Evolutionary conservation across 2,113 vertebrate genomes (phyloP).

Genomic region (Pseudorhombus dupliciocellatus): DNA sequence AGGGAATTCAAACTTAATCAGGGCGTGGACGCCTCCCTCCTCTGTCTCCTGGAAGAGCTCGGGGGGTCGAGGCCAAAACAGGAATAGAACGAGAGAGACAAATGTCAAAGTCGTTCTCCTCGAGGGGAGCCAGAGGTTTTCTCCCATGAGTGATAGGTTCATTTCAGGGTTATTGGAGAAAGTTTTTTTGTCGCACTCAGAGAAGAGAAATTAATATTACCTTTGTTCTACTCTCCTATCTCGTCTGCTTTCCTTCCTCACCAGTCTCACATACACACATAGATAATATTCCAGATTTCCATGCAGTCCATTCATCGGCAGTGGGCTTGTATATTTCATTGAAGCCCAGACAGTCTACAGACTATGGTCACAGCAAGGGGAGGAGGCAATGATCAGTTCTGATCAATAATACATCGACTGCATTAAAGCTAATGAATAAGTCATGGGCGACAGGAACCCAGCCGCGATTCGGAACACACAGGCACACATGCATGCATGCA

Average conservation of each 20-base stretch:
- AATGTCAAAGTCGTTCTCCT: slow-evolving; percentile 40
- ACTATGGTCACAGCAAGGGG: slow-evolving; percentile 58
- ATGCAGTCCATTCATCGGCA: slow-evolving; percentile 56
- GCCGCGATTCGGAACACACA: slow-evolving; percentile 21
- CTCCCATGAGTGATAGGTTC: neutral
- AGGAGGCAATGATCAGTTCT: slow-evolving; percentile 68
- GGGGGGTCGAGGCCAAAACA: slow-evolving; percentile 40
- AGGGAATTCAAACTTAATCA: slow-evolving; percentile 68
- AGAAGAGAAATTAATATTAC: slow-evolving; percentile 56
- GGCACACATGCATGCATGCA: slow-evolving; percentile 38
- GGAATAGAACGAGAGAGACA: slow-evolving; percentile 49
- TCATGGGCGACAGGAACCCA: slow-evolving; percentile 63
- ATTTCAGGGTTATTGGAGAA: neutral
- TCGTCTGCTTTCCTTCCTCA: neutral
- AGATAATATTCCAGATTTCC: slow-evolving; percentile 10
- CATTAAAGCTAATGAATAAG: slow-evolving; percentile 79
- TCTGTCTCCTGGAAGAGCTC: slow-evolving; percentile 32
- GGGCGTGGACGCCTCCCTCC: slow-evolving; percentile 45
- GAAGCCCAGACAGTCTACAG: slow-evolving; percentile 32
- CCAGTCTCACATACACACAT: neutral
- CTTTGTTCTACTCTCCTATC: slow-evolving; percentile 44
- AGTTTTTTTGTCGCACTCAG: neutral
- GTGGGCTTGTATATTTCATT: neutral
- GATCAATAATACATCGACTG: slow-evolving; percentile 80
- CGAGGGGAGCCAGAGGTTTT: neutral